Evolutionary conservation across 2,797 vertebrate species (phyloP), one percentile per base, ranked within the genome.

Genomic region (Sebastes vulpes): DNA sequence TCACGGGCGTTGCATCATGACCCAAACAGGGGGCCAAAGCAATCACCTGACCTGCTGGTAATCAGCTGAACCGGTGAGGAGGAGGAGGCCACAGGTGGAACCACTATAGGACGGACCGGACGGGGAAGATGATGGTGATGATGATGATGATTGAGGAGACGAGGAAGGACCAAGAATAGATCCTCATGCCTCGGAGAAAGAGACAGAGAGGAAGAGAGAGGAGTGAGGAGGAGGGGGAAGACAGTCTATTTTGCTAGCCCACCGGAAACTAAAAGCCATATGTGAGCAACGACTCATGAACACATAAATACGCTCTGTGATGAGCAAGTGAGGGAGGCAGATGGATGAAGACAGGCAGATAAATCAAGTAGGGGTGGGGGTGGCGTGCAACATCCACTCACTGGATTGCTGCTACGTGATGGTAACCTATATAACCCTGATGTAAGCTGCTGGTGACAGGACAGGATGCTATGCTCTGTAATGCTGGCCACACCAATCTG

Each of bases 1-100:
- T 90, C 91, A 91, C 81, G 46, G 52, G 74, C 79, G 76, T 84
- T 91, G 90, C 88, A 84, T 94, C 90, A 94, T 79, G 87, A 91
- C 87, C 87, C 75, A 56, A 63, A 70, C 60, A 28, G 28, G 38
- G 48, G 16, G 31, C 32, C 77, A 42, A 73, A 85, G 69, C 46
- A 35, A 73, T 87, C 79, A 65, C 71, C 74, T 69, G 63, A 84
- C 57, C 31, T 32, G 68, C 65, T 38, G 21, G 61, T 72, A 66
- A 67, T 73, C 74, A 50, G 72, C 77, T 65, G 14, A 67, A 78
- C 46, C 3, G 76, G 72, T 59, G 75, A 82, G 81, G 72, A 82
- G 72, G 81, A 79, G 72, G 81, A 79, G 42, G 42, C 42, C 75
- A 77, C 78, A 75, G 83, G 83, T 87, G 78, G 71, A 82, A 38